Conservation (phyloP, 1,140 invertebrate species). For the Achroia grisella region DNA sequence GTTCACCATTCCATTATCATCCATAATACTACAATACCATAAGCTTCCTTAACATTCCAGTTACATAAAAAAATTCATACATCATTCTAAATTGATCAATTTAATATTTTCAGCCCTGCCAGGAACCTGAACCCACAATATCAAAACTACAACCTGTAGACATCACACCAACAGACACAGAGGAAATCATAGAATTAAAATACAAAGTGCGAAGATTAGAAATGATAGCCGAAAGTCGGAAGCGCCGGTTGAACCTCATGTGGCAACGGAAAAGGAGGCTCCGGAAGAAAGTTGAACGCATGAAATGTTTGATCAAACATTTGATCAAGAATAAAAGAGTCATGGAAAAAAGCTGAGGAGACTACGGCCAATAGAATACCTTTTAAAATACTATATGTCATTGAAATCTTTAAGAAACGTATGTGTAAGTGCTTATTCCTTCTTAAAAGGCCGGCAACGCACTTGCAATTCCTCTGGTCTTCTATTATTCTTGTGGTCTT, state of each 20-base stretch:
- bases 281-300: slow-evolving; percentile 29
- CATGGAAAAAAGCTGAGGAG: slow-evolving; percentile 3
- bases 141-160: slow-evolving; percentile 24
- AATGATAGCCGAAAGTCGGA: slow-evolving; percentile 38
- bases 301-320: slow-evolving; percentile 40
- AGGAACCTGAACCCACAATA: slow-evolving; percentile 38
- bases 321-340: slow-evolving; percentile 33
- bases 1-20: too few species aligned
- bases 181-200: slow-evolving; percentile 44
- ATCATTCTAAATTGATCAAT: too few species aligned
- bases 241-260: slow-evolving; percentile 31
- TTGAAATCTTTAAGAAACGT: too few species aligned
- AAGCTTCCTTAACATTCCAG: background rate
- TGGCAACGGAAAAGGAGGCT: slow-evolving; percentile 33
- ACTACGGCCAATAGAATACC: too few species aligned
- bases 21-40: too few species aligned
- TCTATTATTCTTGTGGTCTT: too few species aligned
- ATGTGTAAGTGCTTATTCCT: too few species aligned
- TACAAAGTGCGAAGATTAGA: slow-evolving; percentile 42
- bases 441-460: too few species aligned
- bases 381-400: too few species aligned
- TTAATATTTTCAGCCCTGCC: slow-evolving; percentile 34
- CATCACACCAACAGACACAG: slow-evolving; percentile 29
- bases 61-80: background rate
- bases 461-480: too few species aligned